Evolutionary conservation across 2,113 vertebrate genomes (phyloP).

Genomic region (Pangasianodon gigas): DNA sequence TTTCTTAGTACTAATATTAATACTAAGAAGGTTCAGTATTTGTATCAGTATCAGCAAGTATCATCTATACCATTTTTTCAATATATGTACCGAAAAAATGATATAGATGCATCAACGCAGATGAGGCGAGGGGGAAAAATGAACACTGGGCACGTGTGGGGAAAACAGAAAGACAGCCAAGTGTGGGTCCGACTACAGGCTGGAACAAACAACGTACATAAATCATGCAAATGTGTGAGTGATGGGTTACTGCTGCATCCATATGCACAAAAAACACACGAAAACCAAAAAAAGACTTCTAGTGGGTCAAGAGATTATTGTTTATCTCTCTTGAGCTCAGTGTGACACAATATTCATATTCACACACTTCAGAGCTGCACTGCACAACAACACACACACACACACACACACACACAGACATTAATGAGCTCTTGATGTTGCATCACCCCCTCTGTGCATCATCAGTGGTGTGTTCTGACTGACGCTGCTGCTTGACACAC

Average conservation of each 20-base stretch:
- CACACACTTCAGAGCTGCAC: slow-evolving; percentile 18
- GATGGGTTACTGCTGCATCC: slow-evolving; percentile 6
- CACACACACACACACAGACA: slow-evolving; percentile 61
- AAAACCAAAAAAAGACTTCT: slow-evolving; percentile 1
- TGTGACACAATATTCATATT: slow-evolving; percentile 23
- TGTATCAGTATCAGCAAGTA: background rate
- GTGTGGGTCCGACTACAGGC: background rate
- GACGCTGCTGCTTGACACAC: slow-evolving; percentile 24
- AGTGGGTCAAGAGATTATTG: slow-evolving; percentile 27
- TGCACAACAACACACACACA: slow-evolving; percentile 47
- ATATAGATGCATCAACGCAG: background rate
- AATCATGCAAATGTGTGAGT: slow-evolving; percentile 26
- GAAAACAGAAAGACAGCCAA: background rate
- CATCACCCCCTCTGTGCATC: slow-evolving; percentile 63
- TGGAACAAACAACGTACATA: slow-evolving; percentile 1
- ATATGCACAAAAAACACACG: slow-evolving; percentile 8
- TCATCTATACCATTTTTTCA: too few species aligned
- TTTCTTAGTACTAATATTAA: background rate
- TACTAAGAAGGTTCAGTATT: background rate
- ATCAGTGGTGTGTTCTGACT: slow-evolving; percentile 9
- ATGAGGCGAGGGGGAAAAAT: slow-evolving; percentile 24
- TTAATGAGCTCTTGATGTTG: slow-evolving; percentile 71
- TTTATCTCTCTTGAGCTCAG: slow-evolving; percentile 16
- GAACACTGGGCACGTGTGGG: slow-evolving; percentile 1
- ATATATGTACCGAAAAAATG: background rate